Base-by-base conservation (phyloP, 2,888 invertebrate species). In the Campoplex nolae region DNA sequence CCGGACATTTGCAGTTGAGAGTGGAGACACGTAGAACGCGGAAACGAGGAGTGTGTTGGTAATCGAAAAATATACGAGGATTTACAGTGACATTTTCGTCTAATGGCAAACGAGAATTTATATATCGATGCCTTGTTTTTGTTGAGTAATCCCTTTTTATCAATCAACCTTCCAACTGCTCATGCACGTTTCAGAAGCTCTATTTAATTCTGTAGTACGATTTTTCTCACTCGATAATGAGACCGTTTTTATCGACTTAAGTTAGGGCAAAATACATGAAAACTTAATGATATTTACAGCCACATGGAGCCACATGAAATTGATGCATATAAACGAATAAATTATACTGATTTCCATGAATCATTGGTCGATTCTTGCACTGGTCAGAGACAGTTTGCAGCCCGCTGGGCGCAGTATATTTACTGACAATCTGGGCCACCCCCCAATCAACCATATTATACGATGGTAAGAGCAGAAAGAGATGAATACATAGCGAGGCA, bases 361-460 rank as follows among this genome's bases (percentile, higher is more conserved):
- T 89, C 88, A 88, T 88, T 68, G 77, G 51, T 73, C 67, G 68
- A 76, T 65, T 76, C 84, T 77, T 83, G 78, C 83, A 68, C 54
- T 58, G 51, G 73, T 68, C 48, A 48, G 58, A 78, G 68, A 38
- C 42, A 78, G 67, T 68, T 78, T 28, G 58, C 75, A 81, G 80
- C 68, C 56, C 56, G 23, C 28, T 67, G 79, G 42, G 73, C 79
- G 74, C 78, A 80, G 35, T 85, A 87, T 87, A 88, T 87, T 88
- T 88, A 75, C 84, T 80, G 84, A 88, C 87, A 88, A 89, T 89
- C 89, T 88, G 89, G 89, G 89, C 86, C 88, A 89, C 75, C 74
- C 83, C 71, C 65, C 82, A 84, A 86, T 89, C 86, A 88, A 76
- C 68, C 45, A 67, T 81, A 83, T 89, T 79, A 23, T 23, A 82